Percentiles rank a stretch among this genome's conserved stretches.
phyloP scores from a whole-genome alignment of 2,888 invertebrate genomes.

The Mechanitis mazaeus region DNA sequence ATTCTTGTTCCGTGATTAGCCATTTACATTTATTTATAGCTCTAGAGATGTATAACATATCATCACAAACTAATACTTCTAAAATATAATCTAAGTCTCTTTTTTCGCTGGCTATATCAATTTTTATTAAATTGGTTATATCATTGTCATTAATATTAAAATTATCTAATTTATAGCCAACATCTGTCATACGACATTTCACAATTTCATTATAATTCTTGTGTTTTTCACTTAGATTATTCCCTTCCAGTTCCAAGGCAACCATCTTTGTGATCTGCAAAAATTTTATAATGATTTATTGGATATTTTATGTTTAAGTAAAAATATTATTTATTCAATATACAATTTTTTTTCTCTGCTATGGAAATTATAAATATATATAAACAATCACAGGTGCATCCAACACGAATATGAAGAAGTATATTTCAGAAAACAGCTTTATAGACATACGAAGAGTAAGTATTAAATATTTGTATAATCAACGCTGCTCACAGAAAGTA shows the following conservation, averaged over 20 bases:
- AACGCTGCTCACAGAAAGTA: no score
- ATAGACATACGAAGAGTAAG: no score
- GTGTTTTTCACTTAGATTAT: conserved; percentile 45
- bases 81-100: conserved; percentile 49
- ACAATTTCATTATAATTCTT: conserved; percentile 43
- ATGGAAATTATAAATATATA: no score
- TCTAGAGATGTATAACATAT: conserved; percentile 53
- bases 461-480: no score
- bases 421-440: no score
- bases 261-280: conserved; percentile 41
- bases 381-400: no score
- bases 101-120: conserved; percentile 49
- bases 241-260: conserved; percentile 38
- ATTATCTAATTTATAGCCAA: conserved; percentile 24
- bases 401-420: no score
- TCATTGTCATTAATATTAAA: conserved; percentile 39
- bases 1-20: conserved; percentile 53
- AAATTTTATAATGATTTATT: conserved; percentile 8
- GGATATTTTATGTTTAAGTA: no score
- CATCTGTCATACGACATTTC: conserved; percentile 32
- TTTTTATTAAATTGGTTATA: conserved; percentile 47
- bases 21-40: conserved; percentile 52
- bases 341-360: no score
- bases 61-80: conserved; percentile 45
- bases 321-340: no score